Evolutionary conservation across 2,888 invertebrate species (phyloP), one percentile per base, ranked within the genome.

Genomic region (Chesias legatella): DNA sequence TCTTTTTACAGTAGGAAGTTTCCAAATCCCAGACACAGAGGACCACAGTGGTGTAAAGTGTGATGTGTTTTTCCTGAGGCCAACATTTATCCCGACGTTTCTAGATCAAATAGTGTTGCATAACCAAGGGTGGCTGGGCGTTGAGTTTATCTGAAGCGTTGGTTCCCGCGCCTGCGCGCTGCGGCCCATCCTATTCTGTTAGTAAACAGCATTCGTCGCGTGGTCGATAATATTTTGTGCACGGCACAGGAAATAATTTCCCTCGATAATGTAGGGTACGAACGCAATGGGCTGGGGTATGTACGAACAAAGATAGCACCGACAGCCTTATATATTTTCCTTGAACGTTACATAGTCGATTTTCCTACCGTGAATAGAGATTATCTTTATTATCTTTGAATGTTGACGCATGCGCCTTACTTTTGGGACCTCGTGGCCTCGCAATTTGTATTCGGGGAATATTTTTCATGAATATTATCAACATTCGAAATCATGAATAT

Each of bases 51-150:
- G 13, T 17, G 13, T n/a, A 17, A 17, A 17, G 13, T 17, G 13
- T 17, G 43, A 44, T 58, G 50, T 60, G 58, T 51, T 58, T 55
- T 58, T 58, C 57, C 55, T 54, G 43, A 56, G 53, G 60, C 28
- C 32, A 48, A 53, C 64, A 69, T 64, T 65, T 63, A 62, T 63
- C 48, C 32, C 56, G 69, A 71, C 73, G 73, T 73, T 75, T 73
- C 73, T 72, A 66, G 71, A 76, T 68, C 67, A 70, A 71, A 69
- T 51, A 51, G 53, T 63, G 70, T 81, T 83, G 78, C 78, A 79
- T 84, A 83, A 85, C 74, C 65, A 47, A 58, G 65, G 69, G 58
- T 58, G 69, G 61, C 56, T 58, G 57, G 67, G 69, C 63, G 65
- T 63, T 60, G 56, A 63, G 66, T 73, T 67, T 70, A 73, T 73